phyloP scores from a whole-genome alignment of 2,888 invertebrate species.

The Deilephila porcellus region DNA sequence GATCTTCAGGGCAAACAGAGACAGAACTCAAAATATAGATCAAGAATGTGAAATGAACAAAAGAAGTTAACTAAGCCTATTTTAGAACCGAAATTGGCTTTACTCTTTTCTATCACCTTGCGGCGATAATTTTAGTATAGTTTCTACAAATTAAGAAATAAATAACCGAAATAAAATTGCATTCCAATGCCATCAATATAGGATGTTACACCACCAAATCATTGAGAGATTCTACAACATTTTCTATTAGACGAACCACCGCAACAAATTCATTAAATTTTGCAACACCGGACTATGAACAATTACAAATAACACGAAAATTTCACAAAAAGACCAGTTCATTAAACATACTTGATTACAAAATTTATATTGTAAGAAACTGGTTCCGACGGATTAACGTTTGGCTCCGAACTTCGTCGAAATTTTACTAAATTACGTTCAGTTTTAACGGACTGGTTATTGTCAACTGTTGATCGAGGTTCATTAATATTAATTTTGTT shows the following conservation, averaged over 20 bases:
- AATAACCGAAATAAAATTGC: not conserved
- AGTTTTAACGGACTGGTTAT: not conserved
- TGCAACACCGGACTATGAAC: conserved; percentile 20
- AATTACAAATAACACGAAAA: conserved; percentile 27
- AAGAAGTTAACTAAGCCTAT: too few relatives aligned
- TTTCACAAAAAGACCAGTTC: conserved; percentile 22
- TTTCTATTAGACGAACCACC: conserved; percentile 13
- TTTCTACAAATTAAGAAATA: not conserved
- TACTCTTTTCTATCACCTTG: too few relatives aligned
- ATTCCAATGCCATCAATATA: not conserved
- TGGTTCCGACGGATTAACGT: conserved; percentile 16
- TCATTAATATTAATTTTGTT: not conserved
- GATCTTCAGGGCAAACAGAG: too few relatives aligned
- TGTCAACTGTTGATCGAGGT: not conserved
- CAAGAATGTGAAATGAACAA: too few relatives aligned
- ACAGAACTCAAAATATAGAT: too few relatives aligned
- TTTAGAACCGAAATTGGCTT: too few relatives aligned
- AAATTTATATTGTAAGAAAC: conserved; percentile 22
- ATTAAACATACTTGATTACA: conserved; percentile 23
- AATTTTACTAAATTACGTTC: not conserved
- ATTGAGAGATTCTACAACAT: not conserved
- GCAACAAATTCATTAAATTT: conserved; percentile 9
- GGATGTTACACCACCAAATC: not conserved
- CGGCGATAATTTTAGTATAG: too few relatives aligned
- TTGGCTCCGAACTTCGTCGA: conserved; percentile 5